Conservation (phyloP, 2,797 vertebrate genomes). For the Kryptolebias ocellatus region DNA sequence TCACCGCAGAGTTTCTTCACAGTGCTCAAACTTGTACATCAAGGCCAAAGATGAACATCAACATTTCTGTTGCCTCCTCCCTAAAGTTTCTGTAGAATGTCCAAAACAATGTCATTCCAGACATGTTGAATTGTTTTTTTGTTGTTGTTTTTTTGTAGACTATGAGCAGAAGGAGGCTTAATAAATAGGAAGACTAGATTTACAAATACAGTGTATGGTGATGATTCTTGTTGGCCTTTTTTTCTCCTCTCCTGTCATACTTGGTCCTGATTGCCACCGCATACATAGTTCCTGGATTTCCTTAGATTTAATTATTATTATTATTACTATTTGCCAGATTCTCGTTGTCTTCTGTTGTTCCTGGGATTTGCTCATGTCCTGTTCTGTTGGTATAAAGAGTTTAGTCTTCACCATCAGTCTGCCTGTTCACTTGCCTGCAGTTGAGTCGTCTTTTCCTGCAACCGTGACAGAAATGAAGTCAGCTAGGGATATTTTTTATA, state of each 20-base stretch:
- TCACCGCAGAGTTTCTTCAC: too few species aligned
- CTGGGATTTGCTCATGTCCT: neutral
- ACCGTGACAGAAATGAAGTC: neutral
- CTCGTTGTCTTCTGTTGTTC: neutral
- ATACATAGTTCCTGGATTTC: neutral
- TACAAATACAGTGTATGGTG: too few species aligned
- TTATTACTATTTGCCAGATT: neutral
- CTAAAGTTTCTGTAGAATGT: conserved; percentile 28
- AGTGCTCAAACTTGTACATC: too few species aligned
- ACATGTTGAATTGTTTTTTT: too few species aligned
- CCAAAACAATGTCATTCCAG: neutral
- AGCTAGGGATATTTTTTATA: neutral
- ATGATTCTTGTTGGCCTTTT: neutral
- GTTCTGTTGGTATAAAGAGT: neutral
- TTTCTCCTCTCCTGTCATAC: neutral
- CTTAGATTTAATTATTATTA: neutral
- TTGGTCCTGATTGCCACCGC: neutral
- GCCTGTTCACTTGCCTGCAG: neutral
- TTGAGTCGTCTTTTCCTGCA: neutral
- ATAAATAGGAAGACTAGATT: too few species aligned
- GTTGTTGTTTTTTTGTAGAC: too few species aligned
- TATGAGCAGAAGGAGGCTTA: too few species aligned
- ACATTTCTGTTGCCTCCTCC: conserved; percentile 2
- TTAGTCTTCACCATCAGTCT: neutral
- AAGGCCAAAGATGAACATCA: neutral